These are phyloP conservation scores for Erynnis tages DNA, from an alignment of 2,888 invertebrate genomes.

Conservation along the genomic window DNA sequence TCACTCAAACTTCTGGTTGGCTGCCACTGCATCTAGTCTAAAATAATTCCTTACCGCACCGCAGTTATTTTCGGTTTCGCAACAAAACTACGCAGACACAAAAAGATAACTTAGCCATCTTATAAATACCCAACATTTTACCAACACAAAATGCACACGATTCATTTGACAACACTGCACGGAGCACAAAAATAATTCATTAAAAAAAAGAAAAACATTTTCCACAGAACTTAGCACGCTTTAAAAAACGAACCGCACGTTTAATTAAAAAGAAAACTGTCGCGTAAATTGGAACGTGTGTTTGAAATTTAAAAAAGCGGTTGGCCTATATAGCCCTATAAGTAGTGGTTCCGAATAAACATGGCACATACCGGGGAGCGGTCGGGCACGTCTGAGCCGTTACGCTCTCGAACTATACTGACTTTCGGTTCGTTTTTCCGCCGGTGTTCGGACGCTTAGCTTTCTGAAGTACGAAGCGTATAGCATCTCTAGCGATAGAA, in stretches of 20 bases:
- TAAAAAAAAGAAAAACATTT: slow-evolving; percentile 17
- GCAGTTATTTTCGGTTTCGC: slow-evolving; percentile 65
- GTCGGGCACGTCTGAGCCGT: slow-evolving; percentile 51
- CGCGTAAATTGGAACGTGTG: slow-evolving; percentile 33
- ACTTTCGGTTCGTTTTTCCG: slow-evolving; percentile 55
- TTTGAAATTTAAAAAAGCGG: slow-evolving; percentile 27
- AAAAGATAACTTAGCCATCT: slow-evolving; percentile 43
- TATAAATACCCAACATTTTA: slow-evolving; percentile 29
- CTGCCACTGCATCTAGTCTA: slow-evolving; percentile 51
- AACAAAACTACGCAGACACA: slow-evolving; percentile 62
- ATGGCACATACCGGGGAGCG: slow-evolving; percentile 56
- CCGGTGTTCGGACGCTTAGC: slow-evolving; percentile 54
- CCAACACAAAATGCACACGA: slow-evolving; percentile 37
- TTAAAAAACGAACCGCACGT: background rate
- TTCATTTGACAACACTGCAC: slow-evolving; percentile 24
- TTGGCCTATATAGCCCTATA: slow-evolving; percentile 24
- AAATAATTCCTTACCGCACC: slow-evolving; percentile 70
- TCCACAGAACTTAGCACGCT: no score
- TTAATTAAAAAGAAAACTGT: slow-evolving; percentile 10
- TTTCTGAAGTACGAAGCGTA: slow-evolving; percentile 43
- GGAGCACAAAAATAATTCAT: slow-evolving; percentile 18
- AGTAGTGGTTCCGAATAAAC: slow-evolving; percentile 18
- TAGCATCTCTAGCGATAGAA: slow-evolving; percentile 31
- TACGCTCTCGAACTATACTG: slow-evolving; percentile 58
- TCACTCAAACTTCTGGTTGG: slow-evolving; percentile 42